Conservation (phyloP, 2,888 invertebrate genomes). For the Idaea aversata region DNA sequence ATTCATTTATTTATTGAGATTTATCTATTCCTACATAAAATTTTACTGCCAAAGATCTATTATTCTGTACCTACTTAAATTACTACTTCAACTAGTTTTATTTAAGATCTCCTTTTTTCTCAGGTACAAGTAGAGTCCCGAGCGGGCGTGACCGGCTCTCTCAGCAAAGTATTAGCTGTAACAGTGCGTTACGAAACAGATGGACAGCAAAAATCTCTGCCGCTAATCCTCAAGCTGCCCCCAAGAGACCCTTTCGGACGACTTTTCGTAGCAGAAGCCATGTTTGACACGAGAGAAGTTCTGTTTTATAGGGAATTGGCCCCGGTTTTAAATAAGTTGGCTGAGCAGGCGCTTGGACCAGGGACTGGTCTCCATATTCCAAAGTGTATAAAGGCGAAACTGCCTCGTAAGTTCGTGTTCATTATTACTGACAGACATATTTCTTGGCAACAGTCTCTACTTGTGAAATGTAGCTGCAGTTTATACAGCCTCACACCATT, state of each 20-base stretch:
- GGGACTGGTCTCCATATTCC: slow-evolving; percentile 70
- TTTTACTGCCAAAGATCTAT: no score
- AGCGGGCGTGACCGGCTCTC: slow-evolving; percentile 85
- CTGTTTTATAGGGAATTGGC: slow-evolving; percentile 89
- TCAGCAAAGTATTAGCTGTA: slow-evolving; percentile 90
- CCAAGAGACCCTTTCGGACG: slow-evolving; percentile 90
- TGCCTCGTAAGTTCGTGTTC: slow-evolving; percentile 64
- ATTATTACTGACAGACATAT: background rate
- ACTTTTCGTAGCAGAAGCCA: slow-evolving; percentile 89
- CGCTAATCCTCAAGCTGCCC: slow-evolving; percentile 86
- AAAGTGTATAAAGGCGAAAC: slow-evolving; percentile 85
- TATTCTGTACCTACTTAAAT: background rate
- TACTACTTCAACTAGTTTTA: background rate
- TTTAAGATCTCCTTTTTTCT: background rate
- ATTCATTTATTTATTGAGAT: no score
- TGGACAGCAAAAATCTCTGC: slow-evolving; percentile 58
- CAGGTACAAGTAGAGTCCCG: slow-evolving; percentile 72
- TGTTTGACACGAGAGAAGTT: slow-evolving; percentile 90
- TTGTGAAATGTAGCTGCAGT: background rate
- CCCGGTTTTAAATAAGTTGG: slow-evolving; percentile 85
- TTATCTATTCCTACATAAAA: no score
- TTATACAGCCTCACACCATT: background rate
- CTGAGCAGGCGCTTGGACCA: slow-evolving; percentile 78
- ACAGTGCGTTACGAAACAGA: slow-evolving; percentile 81
- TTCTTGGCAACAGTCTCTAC: background rate